Evolutionary conservation across 2,113 vertebrate genomes (phyloP), one percentile per base, ranked within the genome.

Genomic region (Rhabdomys dilectus): DNA sequence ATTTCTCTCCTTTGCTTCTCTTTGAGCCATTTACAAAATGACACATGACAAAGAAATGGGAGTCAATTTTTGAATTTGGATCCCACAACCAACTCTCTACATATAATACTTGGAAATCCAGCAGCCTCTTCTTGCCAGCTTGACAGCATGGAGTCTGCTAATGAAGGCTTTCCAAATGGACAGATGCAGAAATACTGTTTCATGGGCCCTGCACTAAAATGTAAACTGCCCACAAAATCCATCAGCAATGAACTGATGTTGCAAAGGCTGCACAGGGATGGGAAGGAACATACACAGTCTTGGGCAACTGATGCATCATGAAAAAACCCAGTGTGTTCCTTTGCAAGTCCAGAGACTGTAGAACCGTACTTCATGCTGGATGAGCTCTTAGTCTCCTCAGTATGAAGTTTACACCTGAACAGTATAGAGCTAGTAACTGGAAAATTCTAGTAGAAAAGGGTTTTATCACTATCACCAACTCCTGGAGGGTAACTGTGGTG

Each of bases 101-200:
- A 89, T 45, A 91, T 42, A 89, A 26, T 45, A 77, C n/a, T 62
- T 70, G 78, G 97, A 95, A 93, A 81, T 88, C 66, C 80, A 82
- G 19, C 73, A 88, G 60, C 66, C 48, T 19, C 56, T 75, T 51
- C 81, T 70, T 89, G 97, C 93, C 97, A 97, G 68, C 39, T 93
- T 92, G 16, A 80, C 68, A 29, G 76, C 91, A 86, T 97, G 96
- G 91, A 82, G 81, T 86, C 85, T 95, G 90, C 48, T 58, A 73
- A 89, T 93, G 86, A 96, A 92, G 90, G 48, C 62, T 88, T 95
- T 98, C 97, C 97, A 97, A 97, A 89, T 80, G 96, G 81, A 93
- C 98, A 98, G 97, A 97, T 97, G 97, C 62, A 96, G 1, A 13
- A 95, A 75, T 73, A 72, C 81, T 87, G 81, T 86, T 93, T 86